These are phyloP conservation scores for Psylliodes chrysocephalus DNA, from an alignment of 2,888 invertebrate species.

Conservation along the genomic window DNA sequence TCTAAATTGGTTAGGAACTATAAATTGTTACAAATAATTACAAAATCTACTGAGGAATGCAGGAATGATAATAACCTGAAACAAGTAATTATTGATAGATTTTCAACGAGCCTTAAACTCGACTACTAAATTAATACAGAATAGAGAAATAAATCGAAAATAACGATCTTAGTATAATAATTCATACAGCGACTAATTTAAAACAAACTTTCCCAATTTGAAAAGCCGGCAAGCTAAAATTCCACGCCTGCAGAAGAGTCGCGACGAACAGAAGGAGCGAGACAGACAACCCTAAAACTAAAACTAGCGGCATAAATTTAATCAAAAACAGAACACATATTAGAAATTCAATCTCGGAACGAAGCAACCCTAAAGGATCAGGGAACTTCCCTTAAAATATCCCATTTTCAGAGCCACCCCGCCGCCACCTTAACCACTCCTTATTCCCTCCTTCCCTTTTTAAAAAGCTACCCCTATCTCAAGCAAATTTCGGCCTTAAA, in stretches of 20 bases:
- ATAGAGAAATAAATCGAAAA: slow-evolving; percentile 39
- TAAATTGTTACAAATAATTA: too few species aligned
- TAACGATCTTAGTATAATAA: slow-evolving; percentile 49
- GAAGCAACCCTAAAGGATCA: slow-evolving; percentile 64
- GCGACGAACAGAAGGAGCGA: slow-evolving; percentile 35
- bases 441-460: slow-evolving; percentile 51
- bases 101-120: too few species aligned
- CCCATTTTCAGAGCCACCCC: slow-evolving; percentile 55
- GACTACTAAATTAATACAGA: slow-evolving; percentile 38
- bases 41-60: too few species aligned
- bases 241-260: slow-evolving; percentile 46
- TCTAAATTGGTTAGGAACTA: too few species aligned
- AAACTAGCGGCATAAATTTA: slow-evolving; percentile 62
- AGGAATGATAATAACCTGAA: too few species aligned
- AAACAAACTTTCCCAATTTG: slow-evolving; percentile 57
- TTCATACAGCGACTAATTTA: slow-evolving; percentile 53
- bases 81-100: too few species aligned
- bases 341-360: slow-evolving; percentile 65
- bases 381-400: slow-evolving; percentile 59
- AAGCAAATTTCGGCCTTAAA: slow-evolving; percentile 59
- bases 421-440: slow-evolving; percentile 55
- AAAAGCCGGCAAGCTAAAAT: slow-evolving; percentile 50
- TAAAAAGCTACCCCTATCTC: slow-evolving; percentile 60
- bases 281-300: slow-evolving; percentile 52
- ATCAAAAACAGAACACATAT: slow-evolving; percentile 65